These are phyloP conservation scores for Omphaloscelis lunosa DNA, from an alignment of 2,888 invertebrate species.

Conservation along the genomic window DNA sequence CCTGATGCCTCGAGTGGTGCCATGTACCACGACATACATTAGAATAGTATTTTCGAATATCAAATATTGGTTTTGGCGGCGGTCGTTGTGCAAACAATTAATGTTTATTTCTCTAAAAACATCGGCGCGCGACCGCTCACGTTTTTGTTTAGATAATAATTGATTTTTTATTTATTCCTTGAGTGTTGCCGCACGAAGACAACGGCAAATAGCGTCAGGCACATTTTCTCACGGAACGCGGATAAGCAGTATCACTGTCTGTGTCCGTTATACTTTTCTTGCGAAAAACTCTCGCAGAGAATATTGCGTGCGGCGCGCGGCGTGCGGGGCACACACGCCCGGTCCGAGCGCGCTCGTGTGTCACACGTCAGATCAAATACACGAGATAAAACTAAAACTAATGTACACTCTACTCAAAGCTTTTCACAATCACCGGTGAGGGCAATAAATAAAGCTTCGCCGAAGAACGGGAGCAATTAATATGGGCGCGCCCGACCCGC, in stretches of 20 bases:
- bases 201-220: conserved; percentile 78
- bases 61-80: conserved; percentile 89
- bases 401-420: conserved; percentile 88
- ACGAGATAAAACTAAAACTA: conserved; percentile 88
- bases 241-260: conserved; percentile 60
- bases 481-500: conserved; percentile 88
- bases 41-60: conserved; percentile 90
- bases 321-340: conserved; percentile 58
- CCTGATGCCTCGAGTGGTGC: conserved; percentile 81
- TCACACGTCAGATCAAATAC: conserved; percentile 87
- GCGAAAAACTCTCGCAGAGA: conserved; percentile 72
- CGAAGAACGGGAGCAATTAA: conserved; percentile 91
- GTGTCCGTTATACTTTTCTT: conserved; percentile 75
- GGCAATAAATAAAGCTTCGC: conserved; percentile 90
- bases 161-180: conserved; percentile 87
- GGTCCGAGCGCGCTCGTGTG: conserved; percentile 78
- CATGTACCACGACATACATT: conserved; percentile 87
- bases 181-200: conserved; percentile 83
- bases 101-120: conserved; percentile 90
- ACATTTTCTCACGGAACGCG: conserved; percentile 83
- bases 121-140: conserved; percentile 87
- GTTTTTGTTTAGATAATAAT: conserved; percentile 89
- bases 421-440: conserved; percentile 89
- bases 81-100: conserved; percentile 88
- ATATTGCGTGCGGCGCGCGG: conserved; percentile 52